Evolutionary conservation across 2,888 invertebrate genomes (phyloP).

Genomic region (Isoperla grammatica): DNA sequence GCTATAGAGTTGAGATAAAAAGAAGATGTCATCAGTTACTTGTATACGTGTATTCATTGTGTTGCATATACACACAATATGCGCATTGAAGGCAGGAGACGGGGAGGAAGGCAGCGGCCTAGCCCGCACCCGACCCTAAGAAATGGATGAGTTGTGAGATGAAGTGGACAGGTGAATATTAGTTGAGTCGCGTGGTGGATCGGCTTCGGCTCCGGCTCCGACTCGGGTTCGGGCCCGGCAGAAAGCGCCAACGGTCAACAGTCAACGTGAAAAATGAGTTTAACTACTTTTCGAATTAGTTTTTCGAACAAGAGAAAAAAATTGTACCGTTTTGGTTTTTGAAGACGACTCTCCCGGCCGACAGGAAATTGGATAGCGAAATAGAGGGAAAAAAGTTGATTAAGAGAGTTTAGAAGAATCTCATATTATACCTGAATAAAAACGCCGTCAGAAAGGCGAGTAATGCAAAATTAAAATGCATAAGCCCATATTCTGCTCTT

Average conservation of each 20-base stretch:
- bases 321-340: conserved; percentile 13
- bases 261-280: conserved; percentile 14
- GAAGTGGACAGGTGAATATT: conserved; percentile 17
- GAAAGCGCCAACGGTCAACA: conserved; percentile 6
- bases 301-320: conserved; percentile 12
- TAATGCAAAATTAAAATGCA: no score
- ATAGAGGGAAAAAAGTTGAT: conserved; percentile 9
- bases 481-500: no score
- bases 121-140: no score
- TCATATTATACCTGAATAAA: no score
- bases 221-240: not conserved
- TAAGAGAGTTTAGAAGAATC: conserved; percentile 12
- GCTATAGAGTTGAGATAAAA: no score
- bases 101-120: no score
- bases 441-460: no score
- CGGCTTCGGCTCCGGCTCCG: not conserved
- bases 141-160: conserved; percentile 9
- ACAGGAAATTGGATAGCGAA: conserved; percentile 15
- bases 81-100: no score
- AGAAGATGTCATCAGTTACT: no score
- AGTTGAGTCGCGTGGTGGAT: not conserved
- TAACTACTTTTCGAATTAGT: conserved; percentile 14
- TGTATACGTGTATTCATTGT: no score
- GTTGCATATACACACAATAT: no score
- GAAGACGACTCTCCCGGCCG: conserved; percentile 12